A percentile compares a stretch with the other conserved stretches of the same genome.
phyloP scores from a whole-genome alignment of 2,113 vertebrate genomes.

The Hemichromis elongatus region DNA sequence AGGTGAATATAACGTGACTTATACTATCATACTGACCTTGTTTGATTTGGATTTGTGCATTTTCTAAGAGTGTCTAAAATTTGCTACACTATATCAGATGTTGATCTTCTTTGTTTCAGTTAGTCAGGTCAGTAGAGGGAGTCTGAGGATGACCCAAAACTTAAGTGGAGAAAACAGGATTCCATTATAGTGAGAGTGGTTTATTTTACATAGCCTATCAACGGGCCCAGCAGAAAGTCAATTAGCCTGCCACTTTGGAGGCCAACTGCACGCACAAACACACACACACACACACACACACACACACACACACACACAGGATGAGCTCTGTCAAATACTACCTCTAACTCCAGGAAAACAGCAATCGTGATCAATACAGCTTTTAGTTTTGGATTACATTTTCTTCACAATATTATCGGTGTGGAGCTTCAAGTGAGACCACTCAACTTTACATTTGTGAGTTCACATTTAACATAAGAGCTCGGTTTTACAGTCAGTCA shows the following conservation, averaged over 20 bases:
- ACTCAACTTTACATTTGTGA: not conserved
- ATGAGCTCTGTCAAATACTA: not conserved
- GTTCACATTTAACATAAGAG: conserved; percentile 4
- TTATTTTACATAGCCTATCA: conserved; percentile 56
- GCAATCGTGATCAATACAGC: conserved; percentile 35
- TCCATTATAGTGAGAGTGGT: conserved; percentile 24
- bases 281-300: not conserved
- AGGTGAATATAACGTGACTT: not conserved
- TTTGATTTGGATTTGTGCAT: not conserved
- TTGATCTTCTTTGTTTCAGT: conserved; percentile 22
- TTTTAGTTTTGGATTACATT: conserved; percentile 51
- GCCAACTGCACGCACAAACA: conserved; percentile 5
- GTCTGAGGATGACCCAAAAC: conserved; percentile 4
- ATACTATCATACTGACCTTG: not conserved
- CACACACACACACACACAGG: not conserved
- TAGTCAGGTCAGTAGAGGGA: not conserved
- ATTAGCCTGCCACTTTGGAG: conserved; percentile 54
- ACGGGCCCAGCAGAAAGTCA: conserved; percentile 49
- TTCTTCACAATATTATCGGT: conserved; percentile 11
- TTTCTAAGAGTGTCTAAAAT: conserved; percentile 18
- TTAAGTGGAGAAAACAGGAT: conserved; percentile 22
- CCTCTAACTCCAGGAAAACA: conserved; percentile 9
- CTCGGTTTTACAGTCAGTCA: not conserved
- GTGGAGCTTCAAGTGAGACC: not conserved
- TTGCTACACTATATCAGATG: conserved; percentile 8